A percentile compares a stretch with the other conserved stretches of the same genome.
These are phyloP conservation scores for Philaenus spumarius DNA, from an alignment of 1,140 invertebrate species.

Conservation along the genomic window DNA sequence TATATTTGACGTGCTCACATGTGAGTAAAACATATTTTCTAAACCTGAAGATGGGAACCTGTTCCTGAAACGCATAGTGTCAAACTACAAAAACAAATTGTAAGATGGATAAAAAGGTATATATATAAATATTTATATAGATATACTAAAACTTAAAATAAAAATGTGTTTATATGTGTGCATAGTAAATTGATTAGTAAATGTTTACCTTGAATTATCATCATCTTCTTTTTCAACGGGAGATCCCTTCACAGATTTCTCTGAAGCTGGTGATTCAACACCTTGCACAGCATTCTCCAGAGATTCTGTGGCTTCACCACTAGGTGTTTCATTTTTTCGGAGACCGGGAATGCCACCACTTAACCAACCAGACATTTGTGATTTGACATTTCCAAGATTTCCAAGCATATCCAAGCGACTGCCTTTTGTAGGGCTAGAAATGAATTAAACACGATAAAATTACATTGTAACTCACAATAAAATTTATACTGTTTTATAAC, in stretches of 20 bases:
- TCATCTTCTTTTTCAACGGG: slow-evolving; percentile 63
- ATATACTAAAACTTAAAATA: too few relatives aligned
- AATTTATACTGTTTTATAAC: too few relatives aligned
- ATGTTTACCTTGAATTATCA: slow-evolving; percentile 68
- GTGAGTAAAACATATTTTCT: too few relatives aligned
- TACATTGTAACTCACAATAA: too few relatives aligned
- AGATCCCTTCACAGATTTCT: slow-evolving; percentile 43
- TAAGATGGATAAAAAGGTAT: too few relatives aligned
- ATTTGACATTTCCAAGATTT: slow-evolving; percentile 56
- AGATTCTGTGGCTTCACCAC: neutral
- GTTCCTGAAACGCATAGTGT: too few relatives aligned
- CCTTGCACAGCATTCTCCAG: neutral
- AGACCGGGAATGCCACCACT: slow-evolving; percentile 64
- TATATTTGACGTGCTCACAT: too few relatives aligned
- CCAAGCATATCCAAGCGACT: slow-evolving; percentile 70
- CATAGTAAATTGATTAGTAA: too few relatives aligned
- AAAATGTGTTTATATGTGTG: too few relatives aligned
- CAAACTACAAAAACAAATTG: too few relatives aligned
- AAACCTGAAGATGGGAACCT: too few relatives aligned
- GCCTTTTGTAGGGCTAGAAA: slow-evolving; percentile 56
- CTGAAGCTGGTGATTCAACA: slow-evolving; percentile 36
- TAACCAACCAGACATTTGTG: slow-evolving; percentile 65
- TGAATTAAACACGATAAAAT: slow-evolving; percentile 13
- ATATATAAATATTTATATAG: too few relatives aligned
- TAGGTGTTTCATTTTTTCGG: slow-evolving; percentile 43